Base-by-base conservation (phyloP, 2,888 invertebrate genomes). In the Lasioglossum malachurum region DNA sequence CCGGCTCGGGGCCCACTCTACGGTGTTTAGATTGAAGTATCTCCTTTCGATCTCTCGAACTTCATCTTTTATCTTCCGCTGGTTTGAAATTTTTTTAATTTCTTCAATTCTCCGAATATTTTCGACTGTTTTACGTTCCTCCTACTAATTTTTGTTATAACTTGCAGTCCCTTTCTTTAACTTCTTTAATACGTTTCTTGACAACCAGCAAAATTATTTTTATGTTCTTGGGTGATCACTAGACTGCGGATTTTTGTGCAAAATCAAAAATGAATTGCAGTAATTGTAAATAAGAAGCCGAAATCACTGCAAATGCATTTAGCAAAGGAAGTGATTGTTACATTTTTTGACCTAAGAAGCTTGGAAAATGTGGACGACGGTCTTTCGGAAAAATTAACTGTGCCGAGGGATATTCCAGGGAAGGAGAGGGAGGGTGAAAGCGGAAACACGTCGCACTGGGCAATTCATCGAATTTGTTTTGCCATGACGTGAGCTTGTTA, bases 401-500 rank as follows among this genome's bases (percentile, higher is more conserved):
- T 10, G 1, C 10, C 23, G 10, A 53, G 8, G 53, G 53, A 53
- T 10, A 53, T 53, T 23, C 8, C 0, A 0, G 23, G 23, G 23
- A 10, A 23, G 3, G 23, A 3, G 23, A 7, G 53, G 53, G 53
- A 53, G 53, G 4, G 8, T 60, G 35, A 35, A 77, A 74, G 74
- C 31, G 23, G 75, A 16, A 49, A 27, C 38, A 5, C 57, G 60
- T 75, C 75, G 5, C 38, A 12, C n/a, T 44, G 35, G 72, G 23
- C 83, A 35, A 73, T 84, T 46, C 76, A 31, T 35, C 38, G 74
- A 38, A 72, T 83, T 49, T 69, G 76, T 78, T 86, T 86, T 80
- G 49, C 44, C 69, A 44, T 31, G 46, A 38, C 69, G 46, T n/a
- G 35, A 23, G n/a, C 53, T 19, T 75, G 73, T 75, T 64, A 35